Percentiles rank a stretch among this genome's conserved stretches.
Evolutionary conservation across 92 coral and sea anemone species (phyloP).

Genomic region (Pocillopora meandrina): DNA sequence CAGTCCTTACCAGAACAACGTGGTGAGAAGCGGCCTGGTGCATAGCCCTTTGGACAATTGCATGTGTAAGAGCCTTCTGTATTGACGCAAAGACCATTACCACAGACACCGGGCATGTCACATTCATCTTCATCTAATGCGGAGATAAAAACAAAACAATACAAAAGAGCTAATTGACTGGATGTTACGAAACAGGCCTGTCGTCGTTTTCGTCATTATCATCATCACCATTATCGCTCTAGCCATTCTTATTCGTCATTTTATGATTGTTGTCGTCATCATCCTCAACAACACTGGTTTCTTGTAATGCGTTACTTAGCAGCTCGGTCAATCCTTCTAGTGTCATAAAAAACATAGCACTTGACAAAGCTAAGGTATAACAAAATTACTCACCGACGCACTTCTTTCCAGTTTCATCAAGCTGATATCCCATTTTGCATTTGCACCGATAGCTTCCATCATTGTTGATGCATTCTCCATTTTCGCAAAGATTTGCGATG

Average conservation of each 20-base stretch:
- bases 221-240: background rate
- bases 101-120: constrained; percentile 69
- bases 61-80: constrained; percentile 84
- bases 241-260: background rate
- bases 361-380: no score
- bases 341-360: no score
- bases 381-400: constrained; percentile 72
- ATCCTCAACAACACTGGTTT: background rate
- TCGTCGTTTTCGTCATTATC: constrained; percentile 17
- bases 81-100: constrained; percentile 92
- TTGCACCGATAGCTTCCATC: constrained; percentile 98
- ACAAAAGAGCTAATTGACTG: no score
- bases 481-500: constrained; percentile 71
- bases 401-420: constrained; percentile 85
- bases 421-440: constrained; percentile 85
- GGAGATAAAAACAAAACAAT: background rate
- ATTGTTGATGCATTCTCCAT: constrained; percentile 89
- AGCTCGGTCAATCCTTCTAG: no score
- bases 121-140: constrained; percentile 85
- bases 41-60: constrained; percentile 78
- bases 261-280: constrained; percentile 21
- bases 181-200: no score
- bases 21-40: constrained; percentile 78
- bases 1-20: constrained; percentile 69
- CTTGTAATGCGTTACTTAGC: background rate